phyloP scores from a whole-genome alignment of 1,140 invertebrate genomes.

The Orchesella cincta region DNA sequence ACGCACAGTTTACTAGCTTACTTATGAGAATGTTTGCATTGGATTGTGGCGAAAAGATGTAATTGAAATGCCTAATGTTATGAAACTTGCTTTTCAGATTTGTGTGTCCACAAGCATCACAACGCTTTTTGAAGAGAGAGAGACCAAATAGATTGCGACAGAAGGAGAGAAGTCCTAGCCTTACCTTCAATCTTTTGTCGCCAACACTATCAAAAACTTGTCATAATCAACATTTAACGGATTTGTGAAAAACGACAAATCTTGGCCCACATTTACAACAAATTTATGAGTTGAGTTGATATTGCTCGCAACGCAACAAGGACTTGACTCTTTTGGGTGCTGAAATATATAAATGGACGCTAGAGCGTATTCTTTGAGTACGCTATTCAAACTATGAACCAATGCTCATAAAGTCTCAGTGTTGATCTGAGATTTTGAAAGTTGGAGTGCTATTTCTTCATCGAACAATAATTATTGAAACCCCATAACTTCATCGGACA shows the following conservation, averaged over 20 bases:
- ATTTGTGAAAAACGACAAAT: slow-evolving; percentile 11
- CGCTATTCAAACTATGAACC: no score
- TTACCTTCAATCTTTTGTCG: slow-evolving; percentile 5
- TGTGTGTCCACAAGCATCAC: not conserved
- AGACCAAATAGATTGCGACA: not conserved
- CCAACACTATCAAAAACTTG: not conserved
- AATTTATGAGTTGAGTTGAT: not conserved
- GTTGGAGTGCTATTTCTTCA: not conserved
- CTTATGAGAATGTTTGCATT: no score
- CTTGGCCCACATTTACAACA: not conserved
- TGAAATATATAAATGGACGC: no score
- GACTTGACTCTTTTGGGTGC: no score
- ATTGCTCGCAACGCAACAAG: not conserved
- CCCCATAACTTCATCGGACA: not conserved
- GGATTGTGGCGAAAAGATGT: not conserved
- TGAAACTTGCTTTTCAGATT: not conserved
- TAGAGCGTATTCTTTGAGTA: no score
- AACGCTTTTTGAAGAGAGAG: not conserved
- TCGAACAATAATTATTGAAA: not conserved
- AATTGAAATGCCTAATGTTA: not conserved
- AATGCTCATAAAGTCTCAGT: no score
- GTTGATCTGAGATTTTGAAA: not conserved
- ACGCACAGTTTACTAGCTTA: no score
- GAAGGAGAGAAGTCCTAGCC: not conserved
- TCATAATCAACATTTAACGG: not conserved